Conservation (phyloP, 1,140 invertebrate species). For the Caligus rogercresseyi region DNA sequence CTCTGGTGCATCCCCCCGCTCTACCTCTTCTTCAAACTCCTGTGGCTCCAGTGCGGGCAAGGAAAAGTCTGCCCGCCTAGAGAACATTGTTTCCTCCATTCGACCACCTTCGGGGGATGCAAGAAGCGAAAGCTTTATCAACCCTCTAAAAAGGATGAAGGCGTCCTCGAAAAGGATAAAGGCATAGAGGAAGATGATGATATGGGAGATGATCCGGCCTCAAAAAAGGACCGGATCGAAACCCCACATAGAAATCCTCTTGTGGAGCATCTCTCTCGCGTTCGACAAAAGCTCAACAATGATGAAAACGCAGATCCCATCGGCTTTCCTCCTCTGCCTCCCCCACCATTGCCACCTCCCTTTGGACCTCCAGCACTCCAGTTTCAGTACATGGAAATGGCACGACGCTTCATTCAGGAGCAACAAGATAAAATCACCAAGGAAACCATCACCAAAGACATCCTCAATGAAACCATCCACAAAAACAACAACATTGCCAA, state of each 20-base stretch:
- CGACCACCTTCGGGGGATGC: slow-evolving; percentile 62
- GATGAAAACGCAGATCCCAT: slow-evolving; percentile 20
- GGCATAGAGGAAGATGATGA: slow-evolving; percentile 26
- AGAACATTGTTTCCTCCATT: slow-evolving; percentile 84
- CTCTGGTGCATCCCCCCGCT: slow-evolving; percentile 13
- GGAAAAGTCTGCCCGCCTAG: slow-evolving; percentile 72
- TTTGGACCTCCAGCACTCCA: slow-evolving; percentile 22
- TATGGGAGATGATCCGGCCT: slow-evolving; percentile 22
- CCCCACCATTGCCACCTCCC: slow-evolving; percentile 19
- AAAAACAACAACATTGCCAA: slow-evolving; percentile 23
- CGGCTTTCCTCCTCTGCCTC: slow-evolving; percentile 20
- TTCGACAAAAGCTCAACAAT: slow-evolving; percentile 51
- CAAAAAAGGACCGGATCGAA: slow-evolving; percentile 23
- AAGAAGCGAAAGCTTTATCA: slow-evolving; percentile 94
- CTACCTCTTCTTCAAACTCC: slow-evolving; percentile 20
- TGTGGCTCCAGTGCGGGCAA: slow-evolving; percentile 32
- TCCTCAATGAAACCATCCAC: slow-evolving; percentile 31
- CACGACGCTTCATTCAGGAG: slow-evolving; percentile 25
- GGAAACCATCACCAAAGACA: slow-evolving; percentile 24
- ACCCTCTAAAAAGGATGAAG: slow-evolving; percentile 76
- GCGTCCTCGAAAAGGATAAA: slow-evolving; percentile 30
- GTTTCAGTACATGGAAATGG: slow-evolving; percentile 25
- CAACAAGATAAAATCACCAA: slow-evolving; percentile 23
- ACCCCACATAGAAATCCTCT: slow-evolving; percentile 58
- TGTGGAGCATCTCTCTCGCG: slow-evolving; percentile 69